Evolutionary conservation across 92 coral and sea anemone species (phyloP).

Genomic region (Virgularia gustaviana): DNA sequence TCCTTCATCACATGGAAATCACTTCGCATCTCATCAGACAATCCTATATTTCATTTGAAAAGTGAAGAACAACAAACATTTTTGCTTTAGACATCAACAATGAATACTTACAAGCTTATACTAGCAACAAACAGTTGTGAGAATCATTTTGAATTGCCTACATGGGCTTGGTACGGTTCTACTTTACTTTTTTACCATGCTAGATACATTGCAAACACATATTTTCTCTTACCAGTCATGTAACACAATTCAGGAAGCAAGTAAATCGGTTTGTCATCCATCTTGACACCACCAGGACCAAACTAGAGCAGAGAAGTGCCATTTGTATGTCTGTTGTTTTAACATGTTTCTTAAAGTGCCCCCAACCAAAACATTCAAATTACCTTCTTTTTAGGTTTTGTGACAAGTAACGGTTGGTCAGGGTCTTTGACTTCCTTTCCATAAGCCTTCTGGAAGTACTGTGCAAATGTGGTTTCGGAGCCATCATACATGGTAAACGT

Average conservation of each 20-base stretch:
- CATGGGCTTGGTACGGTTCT: too few relatives aligned
- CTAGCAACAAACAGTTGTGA: too few relatives aligned
- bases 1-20: slow-evolving; percentile 92
- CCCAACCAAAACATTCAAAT: slow-evolving; percentile 27
- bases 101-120: too few relatives aligned
- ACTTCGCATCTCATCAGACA: slow-evolving; percentile 87
- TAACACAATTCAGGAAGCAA: slow-evolving; percentile 94
- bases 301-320: background rate
- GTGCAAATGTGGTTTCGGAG: slow-evolving; percentile 56
- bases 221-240: slow-evolving; percentile 67
- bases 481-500: slow-evolving; percentile 57
- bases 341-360: background rate
- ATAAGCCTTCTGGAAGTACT: slow-evolving; percentile 78
- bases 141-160: too few relatives aligned
- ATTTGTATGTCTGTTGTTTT: background rate
- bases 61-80: background rate
- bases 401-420: slow-evolving; percentile 86
- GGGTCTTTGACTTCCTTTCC: slow-evolving; percentile 54
- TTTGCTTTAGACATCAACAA: background rate
- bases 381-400: slow-evolving; percentile 75
- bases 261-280: slow-evolving; percentile 38
- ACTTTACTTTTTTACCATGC: too few relatives aligned
- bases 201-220: too few relatives aligned
- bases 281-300: slow-evolving; percentile 32
- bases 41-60: slow-evolving; percentile 41